Evolutionary conservation across 2,113 vertebrate genomes (phyloP).

Genomic region (Takifugu bimaculatus): DNA sequence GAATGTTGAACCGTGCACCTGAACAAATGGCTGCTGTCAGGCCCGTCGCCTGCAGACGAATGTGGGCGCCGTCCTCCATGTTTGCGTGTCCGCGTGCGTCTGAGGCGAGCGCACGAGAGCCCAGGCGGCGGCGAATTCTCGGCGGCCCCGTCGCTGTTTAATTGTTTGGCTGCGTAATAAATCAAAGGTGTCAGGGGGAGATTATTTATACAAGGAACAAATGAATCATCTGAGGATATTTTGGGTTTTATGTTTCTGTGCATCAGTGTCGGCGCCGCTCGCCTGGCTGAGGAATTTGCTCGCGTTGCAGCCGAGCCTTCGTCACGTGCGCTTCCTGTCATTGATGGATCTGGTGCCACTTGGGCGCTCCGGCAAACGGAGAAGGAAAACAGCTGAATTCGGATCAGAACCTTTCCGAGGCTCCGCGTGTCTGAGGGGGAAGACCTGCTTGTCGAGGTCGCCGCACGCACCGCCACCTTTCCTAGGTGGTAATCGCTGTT

Average conservation of each 20-base stretch:
- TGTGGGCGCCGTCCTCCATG: conserved; percentile 16
- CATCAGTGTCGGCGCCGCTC: neutral
- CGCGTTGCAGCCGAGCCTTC: conserved; percentile 7
- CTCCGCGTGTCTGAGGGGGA: conserved; percentile 5
- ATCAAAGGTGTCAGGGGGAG: conserved; percentile 62
- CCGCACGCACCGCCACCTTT: conserved; percentile 2
- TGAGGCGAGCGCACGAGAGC: conserved; percentile 40
- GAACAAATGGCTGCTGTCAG: neutral
- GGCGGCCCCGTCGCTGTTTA: conserved; percentile 45
- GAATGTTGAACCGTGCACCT: neutral
- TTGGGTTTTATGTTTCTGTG: conserved; percentile 6
- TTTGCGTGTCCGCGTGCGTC: conserved; percentile 17
- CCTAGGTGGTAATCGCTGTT: conserved; percentile 34
- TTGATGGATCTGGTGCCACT: conserved; percentile 34
- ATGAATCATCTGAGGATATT: conserved; percentile 57
- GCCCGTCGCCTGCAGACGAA: neutral
- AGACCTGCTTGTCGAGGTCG: conserved; percentile 13
- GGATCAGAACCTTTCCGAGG: conserved; percentile 22
- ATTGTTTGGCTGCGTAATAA: conserved; percentile 72
- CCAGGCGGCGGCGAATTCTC: conserved; percentile 52
- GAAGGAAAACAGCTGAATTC: conserved; percentile 36
- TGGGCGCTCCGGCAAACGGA: conserved; percentile 10
- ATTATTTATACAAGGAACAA: conserved; percentile 67
- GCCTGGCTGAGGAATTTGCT: conserved; percentile 1
- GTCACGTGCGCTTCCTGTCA: conserved; percentile 26